Evolutionary conservation across 2,113 vertebrate species (phyloP).

Genomic region (Spea bombifrons): DNA sequence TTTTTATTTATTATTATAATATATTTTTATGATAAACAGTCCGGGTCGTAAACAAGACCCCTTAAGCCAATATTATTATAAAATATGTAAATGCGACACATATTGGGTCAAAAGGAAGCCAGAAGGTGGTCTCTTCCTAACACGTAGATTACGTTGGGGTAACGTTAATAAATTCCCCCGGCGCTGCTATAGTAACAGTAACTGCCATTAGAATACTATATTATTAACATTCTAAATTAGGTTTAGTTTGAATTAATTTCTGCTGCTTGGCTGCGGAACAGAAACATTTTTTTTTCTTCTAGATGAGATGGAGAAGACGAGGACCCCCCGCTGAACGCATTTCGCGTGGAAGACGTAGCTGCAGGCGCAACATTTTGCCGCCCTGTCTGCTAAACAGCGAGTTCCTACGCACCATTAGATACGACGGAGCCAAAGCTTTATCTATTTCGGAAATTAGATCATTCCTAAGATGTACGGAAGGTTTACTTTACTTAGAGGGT

Average conservation of each 20-base stretch:
- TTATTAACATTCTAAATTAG: constrained; percentile 72
- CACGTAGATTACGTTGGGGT: constrained; percentile 18
- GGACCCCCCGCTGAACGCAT: constrained; percentile 29
- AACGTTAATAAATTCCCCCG: constrained; percentile 58
- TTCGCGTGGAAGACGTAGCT: constrained; percentile 50
- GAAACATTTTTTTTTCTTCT: constrained; percentile 49
- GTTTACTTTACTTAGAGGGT: too few species aligned
- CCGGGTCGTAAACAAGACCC: constrained; percentile 57
- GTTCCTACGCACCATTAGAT: too few species aligned
- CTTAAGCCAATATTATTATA: constrained; percentile 56
- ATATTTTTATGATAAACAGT: constrained; percentile 49
- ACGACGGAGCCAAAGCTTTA: too few species aligned
- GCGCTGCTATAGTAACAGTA: constrained; percentile 61
- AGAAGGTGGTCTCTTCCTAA: constrained; percentile 31
- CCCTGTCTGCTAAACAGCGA: constrained; percentile 36
- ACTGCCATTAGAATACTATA: constrained; percentile 56
- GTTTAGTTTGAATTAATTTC: constrained; percentile 67
- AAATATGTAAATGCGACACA: constrained; percentile 48
- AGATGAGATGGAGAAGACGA: constrained; percentile 53
- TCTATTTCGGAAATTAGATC: too few species aligned
- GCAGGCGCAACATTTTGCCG: constrained; percentile 31
- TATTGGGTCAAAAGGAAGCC: constrained; percentile 52
- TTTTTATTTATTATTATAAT: too few species aligned
- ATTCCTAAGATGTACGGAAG: too few species aligned
- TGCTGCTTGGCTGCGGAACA: constrained; percentile 58